Evolutionary conservation across 2,888 invertebrate genomes (phyloP), one percentile per base, ranked within the genome.

Genomic region (Perizoma flavofasciatum): DNA sequence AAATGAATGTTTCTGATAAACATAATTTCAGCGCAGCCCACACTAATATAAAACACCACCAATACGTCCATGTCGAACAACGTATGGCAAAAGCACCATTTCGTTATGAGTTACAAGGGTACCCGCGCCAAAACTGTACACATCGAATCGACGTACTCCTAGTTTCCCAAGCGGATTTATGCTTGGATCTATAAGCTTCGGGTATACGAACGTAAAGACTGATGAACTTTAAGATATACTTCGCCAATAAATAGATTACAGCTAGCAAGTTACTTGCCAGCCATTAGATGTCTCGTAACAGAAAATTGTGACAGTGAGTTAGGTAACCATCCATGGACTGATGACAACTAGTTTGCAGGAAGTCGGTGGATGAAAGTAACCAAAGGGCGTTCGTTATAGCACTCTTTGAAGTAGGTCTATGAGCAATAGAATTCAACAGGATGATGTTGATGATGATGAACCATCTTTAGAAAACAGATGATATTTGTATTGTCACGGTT

Each of bases 141-240:
- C 82, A 72, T 80, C 79, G 81, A 78, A 80, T 80, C 78, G 71
- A 69, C 74, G 78, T 78, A 75, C 77, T 78, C 78, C 80, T 83
- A 78, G 78, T 82, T 84, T 83, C 77, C 77, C 76, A 78, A 83
- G 79, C 83, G 85, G 83, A 87, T 88, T 87, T 88, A 88, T 85
- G 80, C 75, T 77, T 71, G 77, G 77, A 82, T 81, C 81, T 76
- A 79, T 79, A 79, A 67, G 61, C 63, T 74, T 68, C 67, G 63
- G 72, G 79, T 77, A 79, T 68, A 86, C 81, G 60, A 79, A 63
- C 58, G 47, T 35, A 59, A 59, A 68, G 64, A 70, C 66, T 64
- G 49, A 65, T 52, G 55, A 73, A 61, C 67, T 37, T 50, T 52
- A 41, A 32, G 22, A 6, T 44, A 6, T 44, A 7, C 6, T 46